Base-by-base conservation (phyloP, 1,140 invertebrate genomes). In the Brachystomella parvula region DNA sequence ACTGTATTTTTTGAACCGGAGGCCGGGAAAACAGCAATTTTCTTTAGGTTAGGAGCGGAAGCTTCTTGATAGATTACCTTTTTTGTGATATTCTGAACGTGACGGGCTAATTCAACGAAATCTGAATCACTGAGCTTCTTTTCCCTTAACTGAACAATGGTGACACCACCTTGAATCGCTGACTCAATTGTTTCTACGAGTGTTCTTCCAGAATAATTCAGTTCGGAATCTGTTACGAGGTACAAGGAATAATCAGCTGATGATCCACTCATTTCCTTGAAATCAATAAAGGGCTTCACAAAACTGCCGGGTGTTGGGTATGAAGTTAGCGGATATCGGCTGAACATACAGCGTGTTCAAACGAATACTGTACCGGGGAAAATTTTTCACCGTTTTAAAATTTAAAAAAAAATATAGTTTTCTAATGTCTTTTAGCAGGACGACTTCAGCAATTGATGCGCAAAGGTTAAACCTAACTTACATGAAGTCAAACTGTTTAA, bases 51-150 rank as follows among this genome's bases (percentile, higher is more conserved):
- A n/a, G n/a, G n/a, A n/a, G n/a, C n/a, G 39, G n/a, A 44, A 44
- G n/a, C 39, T 44, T 12, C 9, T 44, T 57, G 28, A 9, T 57
- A 9, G 9, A 6, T 57, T 29, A 57, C 53, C 53, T 57, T 57
- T 57, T 57, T 57, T 24, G 53, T 57, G 53, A 57, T 21, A 9
- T 6, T 9, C 9, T 57, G 53, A n/a, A 57, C 53, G 6, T 57
- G 6, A 24, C 24, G 6, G 6, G 53, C 53, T 12, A 57, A 29
- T 21, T 15, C n/a, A 57, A 29, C 21, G 24, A 57, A 57, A 12
- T 57, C 53, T 24, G 6, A 12, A 24, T 9, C 24, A 29, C 28
- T 57, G 28, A 57, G n/a, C 9, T 57, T 29, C 24, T 57, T 57
- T 57, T 57, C 53, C 9, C 53, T 9, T 6, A 57, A 12, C 24